Percentiles rank a stretch among this genome's conserved stretches.
Conservation (phyloP, 2,797 vertebrate genomes). For the Chloroceryle inda region DNA sequence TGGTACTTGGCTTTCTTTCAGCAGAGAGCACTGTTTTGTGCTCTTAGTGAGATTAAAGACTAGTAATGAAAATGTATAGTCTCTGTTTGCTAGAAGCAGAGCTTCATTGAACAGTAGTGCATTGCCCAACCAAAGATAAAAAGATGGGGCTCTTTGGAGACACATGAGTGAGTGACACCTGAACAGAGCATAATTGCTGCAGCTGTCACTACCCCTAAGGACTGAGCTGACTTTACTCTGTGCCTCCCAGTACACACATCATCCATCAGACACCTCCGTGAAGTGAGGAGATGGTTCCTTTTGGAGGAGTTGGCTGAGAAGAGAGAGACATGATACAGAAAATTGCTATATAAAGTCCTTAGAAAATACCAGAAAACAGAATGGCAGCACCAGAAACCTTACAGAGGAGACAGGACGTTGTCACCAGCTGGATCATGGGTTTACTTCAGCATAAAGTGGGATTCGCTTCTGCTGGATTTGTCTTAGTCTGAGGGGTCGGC, state of each 20-base stretch:
- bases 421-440: neutral
- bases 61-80: neutral
- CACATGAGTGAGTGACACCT: neutral
- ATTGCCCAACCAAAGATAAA: neutral
- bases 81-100: neutral
- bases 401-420: neutral
- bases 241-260: neutral
- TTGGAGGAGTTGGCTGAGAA: neutral
- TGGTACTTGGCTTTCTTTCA: neutral
- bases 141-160: neutral
- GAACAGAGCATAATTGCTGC: neutral
- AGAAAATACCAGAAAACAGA: neutral
- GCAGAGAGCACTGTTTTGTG: neutral
- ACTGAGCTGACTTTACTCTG: neutral
- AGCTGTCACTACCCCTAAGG: neutral
- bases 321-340: neutral
- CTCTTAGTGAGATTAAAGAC: neutral
- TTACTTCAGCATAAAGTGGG: neutral
- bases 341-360: neutral
- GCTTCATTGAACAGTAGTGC: neutral
- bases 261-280: neutral
- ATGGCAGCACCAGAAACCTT: neutral
- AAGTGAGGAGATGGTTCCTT: neutral
- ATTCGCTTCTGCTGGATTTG: neutral
- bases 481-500: neutral